Evolutionary conservation across 2,113 vertebrate species (phyloP), one percentile per base, ranked within the genome.

Genomic region (Xiphophorus hellerii): DNA sequence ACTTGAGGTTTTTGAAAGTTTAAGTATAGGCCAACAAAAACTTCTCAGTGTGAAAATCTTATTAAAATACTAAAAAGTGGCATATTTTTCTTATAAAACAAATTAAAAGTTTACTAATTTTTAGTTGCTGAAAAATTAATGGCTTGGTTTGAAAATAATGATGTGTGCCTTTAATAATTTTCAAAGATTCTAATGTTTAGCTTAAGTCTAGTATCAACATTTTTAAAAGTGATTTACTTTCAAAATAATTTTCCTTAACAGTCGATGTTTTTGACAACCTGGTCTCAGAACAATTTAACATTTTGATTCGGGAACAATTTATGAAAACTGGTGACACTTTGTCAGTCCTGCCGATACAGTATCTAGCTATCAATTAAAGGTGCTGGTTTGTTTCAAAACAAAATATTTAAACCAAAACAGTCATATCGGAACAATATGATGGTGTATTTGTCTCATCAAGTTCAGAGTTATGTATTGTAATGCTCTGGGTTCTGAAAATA

Each of bases 251-350:
- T 25, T n/a, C 9, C 25, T 58, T 6, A 58, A 58, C 10, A 3
- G 22, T 58, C 0, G 2, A 25, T 58, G 17, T 67, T 39, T 44
- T 25, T 20, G 1, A 4, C 25, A 13, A 62, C 27, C n/a, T 28
- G 33, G 48, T 58, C 13, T 51, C 5, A 33, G 39, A 29, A 20
- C 10, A 51, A 1, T 37, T 9, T 31, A 27, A 29, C 8, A n/a
- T 63, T 63, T 54, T 63, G 30, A 27, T 62, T 62, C 27, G 13
- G 5, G 42, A 62, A 44, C 9, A 28, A 62, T 15, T 48, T 25
- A 33, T 73, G 15, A 31, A 73, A 62, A 44, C 35, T 71, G 62
- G 28, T 71, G 62, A 66, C 33, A 58, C 30, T 42, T 44, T 42
- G 70, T 63, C 37, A 44, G 15, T 8, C 27, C n/a, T 11, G 27